phyloP scores from a whole-genome alignment of 2,888 invertebrate species.

The Lysandra bellargus region DNA sequence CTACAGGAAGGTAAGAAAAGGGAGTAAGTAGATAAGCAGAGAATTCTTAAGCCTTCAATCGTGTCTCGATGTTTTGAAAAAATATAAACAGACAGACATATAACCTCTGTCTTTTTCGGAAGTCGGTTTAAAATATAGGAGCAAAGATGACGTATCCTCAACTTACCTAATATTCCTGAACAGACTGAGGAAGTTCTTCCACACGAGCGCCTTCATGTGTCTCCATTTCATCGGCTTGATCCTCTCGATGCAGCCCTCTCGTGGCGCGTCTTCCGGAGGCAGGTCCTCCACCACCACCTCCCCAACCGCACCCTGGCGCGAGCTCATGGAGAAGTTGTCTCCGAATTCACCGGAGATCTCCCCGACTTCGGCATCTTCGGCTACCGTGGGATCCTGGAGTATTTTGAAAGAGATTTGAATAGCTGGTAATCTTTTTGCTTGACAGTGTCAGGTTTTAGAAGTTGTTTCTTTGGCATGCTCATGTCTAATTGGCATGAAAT shows the following conservation, averaged over 20 bases:
- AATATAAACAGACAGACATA: too few relatives aligned
- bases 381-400: conserved; percentile 81
- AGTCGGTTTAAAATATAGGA: too few relatives aligned
- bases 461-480: too few relatives aligned
- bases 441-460: too few relatives aligned
- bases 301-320: conserved; percentile 83
- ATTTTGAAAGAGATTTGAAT: neutral
- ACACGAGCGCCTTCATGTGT: conserved; percentile 90
- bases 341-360: conserved; percentile 94
- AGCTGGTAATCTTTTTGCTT: too few relatives aligned
- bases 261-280: conserved; percentile 85
- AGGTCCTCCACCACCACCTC: conserved; percentile 80
- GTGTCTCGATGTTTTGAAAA: too few relatives aligned
- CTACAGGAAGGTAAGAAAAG: too few relatives aligned
- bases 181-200: conserved; percentile 94
- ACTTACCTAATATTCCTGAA: conserved; percentile 90
- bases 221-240: conserved; percentile 84
- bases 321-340: conserved; percentile 90
- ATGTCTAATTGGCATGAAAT: too few relatives aligned
- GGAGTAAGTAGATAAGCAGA: too few relatives aligned
- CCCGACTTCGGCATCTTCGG: conserved; percentile 84
- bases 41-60: too few relatives aligned
- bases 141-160: too few relatives aligned
- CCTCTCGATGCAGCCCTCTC: conserved; percentile 76
- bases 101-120: too few relatives aligned